phyloP scores from a whole-genome alignment of 2,797 vertebrate species.

The Choloepus didactylus region DNA sequence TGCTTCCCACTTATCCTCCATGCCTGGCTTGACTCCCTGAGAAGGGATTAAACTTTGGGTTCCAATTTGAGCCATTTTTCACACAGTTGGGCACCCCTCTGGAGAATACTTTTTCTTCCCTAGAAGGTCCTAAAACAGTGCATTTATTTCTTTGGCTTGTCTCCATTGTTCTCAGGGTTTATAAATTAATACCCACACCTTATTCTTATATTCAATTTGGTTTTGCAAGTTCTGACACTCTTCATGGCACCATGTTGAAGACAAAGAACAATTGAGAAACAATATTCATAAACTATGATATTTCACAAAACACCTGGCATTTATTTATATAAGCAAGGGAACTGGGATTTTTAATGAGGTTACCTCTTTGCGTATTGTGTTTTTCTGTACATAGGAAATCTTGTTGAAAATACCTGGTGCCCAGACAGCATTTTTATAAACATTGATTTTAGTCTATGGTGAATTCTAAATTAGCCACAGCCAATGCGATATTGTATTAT shows the following conservation, averaged over 20 bases:
- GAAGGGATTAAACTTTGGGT: slow-evolving; percentile 32
- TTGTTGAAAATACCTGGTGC: slow-evolving; percentile 82
- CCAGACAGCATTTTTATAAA: slow-evolving; percentile 80
- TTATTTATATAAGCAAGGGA: slow-evolving; percentile 84
- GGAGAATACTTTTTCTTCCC: not conserved
- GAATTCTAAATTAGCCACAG: slow-evolving; percentile 70
- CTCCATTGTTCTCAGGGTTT: not conserved
- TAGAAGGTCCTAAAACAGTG: slow-evolving; percentile 34
- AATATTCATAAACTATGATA: slow-evolving; percentile 80
- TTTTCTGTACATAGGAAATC: slow-evolving; percentile 78
- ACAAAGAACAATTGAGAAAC: slow-evolving; percentile 1
- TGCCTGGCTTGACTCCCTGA: slow-evolving; percentile 27
- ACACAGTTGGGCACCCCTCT: not conserved
- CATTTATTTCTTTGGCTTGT: slow-evolving; percentile 53
- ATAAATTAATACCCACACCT: not conserved
- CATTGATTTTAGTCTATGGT: slow-evolving; percentile 52
- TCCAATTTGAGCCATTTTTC: slow-evolving; percentile 49
- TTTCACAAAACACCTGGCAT: slow-evolving; percentile 87
- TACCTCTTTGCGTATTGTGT: slow-evolving; percentile 78
- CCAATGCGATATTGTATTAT: slow-evolving; percentile 51
- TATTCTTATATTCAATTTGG: slow-evolving; percentile 47
- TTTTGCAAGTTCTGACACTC: slow-evolving; percentile 56
- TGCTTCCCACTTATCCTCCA: not conserved
- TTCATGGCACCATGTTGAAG: slow-evolving; percentile 51
- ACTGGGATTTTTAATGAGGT: slow-evolving; percentile 83